Conservation (phyloP, 2,888 invertebrate species). For the Drosophila tripunctata region DNA sequence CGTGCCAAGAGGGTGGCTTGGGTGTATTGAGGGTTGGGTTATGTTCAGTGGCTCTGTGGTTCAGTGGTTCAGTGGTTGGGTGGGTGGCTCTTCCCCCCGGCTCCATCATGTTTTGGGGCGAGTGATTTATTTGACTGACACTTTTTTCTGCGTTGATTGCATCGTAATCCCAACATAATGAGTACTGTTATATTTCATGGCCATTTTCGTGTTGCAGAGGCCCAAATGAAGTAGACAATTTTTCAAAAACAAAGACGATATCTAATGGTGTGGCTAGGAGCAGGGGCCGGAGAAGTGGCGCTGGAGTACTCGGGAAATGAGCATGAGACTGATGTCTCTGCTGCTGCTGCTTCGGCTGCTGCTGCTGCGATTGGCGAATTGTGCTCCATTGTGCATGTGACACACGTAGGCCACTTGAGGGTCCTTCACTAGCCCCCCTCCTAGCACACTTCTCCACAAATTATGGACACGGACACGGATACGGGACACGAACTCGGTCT, state of each 20-base stretch:
- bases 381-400: constrained; percentile 68
- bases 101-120: constrained; percentile 65
- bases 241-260: constrained; percentile 75
- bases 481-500: neutral
- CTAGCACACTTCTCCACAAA: neutral
- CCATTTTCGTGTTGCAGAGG: constrained; percentile 60
- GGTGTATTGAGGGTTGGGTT: neutral
- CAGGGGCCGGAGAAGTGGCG: neutral
- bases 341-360: neutral
- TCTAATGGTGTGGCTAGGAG: constrained; percentile 28
- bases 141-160: constrained; percentile 82
- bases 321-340: constrained; percentile 2
- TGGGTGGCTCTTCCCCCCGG: constrained; percentile 43
- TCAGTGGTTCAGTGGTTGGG: neutral
- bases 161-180: constrained; percentile 82
- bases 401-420: constrained; percentile 75
- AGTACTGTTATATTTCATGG: constrained; percentile 81
- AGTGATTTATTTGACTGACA: constrained; percentile 82
- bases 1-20: constrained; percentile 17
- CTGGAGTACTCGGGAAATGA: neutral
- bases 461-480: constrained; percentile 28
- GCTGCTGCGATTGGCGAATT: neutral
- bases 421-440: constrained; percentile 3
- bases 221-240: constrained; percentile 79
- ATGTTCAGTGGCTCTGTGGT: neutral